phyloP scores from a whole-genome alignment of 2,113 vertebrate species.

The Tupaia tana region DNA sequence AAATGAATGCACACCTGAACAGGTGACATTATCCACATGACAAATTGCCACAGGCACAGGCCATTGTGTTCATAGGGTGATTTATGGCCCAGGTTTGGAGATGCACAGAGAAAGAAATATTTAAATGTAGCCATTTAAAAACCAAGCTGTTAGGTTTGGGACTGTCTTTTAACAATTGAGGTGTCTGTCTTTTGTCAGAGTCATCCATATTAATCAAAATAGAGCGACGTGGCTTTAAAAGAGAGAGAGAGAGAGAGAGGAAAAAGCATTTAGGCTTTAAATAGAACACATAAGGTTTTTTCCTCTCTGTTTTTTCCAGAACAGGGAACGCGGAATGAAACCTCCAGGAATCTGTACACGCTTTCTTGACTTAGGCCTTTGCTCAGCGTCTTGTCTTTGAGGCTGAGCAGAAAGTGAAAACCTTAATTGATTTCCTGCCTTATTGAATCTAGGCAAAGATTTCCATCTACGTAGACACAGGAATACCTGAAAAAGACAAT shows the following conservation, averaged over 20 bases:
- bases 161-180: conserved; percentile 70
- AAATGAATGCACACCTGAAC: conserved; percentile 79
- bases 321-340: conserved; percentile 46
- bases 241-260: not conserved
- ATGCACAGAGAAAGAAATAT: conserved; percentile 69
- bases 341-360: conserved; percentile 39
- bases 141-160: conserved; percentile 51
- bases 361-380: conserved; percentile 35
- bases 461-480: conserved; percentile 61
- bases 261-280: conserved; percentile 42
- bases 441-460: conserved; percentile 71
- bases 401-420: conserved; percentile 80
- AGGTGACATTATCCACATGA: conserved; percentile 81
- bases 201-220: conserved; percentile 67
- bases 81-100: conserved; percentile 71
- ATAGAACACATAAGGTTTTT: not conserved
- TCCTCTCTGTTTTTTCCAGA: conserved; percentile 56
- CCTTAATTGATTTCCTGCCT: conserved; percentile 83
- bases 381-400: conserved; percentile 65
- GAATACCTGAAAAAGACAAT: conserved; percentile 64
- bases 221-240: not conserved
- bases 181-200: conserved; percentile 64
- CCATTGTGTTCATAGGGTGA: conserved; percentile 68
- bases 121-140: conserved; percentile 76
- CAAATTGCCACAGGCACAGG: conserved; percentile 65